Evolutionary conservation across 2,113 vertebrate genomes (phyloP).

Genomic region (Platycercus adscitus): DNA sequence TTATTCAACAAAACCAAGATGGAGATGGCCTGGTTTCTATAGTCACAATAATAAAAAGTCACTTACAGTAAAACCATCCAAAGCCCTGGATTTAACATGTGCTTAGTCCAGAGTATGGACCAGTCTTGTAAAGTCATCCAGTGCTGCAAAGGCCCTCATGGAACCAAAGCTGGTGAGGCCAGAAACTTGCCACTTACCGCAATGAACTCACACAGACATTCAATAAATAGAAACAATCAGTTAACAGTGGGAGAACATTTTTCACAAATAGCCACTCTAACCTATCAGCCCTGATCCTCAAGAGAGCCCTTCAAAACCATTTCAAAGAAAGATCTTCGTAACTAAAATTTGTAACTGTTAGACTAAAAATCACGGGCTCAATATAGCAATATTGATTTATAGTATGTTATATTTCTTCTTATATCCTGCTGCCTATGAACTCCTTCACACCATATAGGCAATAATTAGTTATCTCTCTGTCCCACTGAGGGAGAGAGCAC

Average conservation of each 20-base stretch:
- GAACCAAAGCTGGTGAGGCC: not conserved
- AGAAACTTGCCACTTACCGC: not conserved
- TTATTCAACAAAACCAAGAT: not conserved
- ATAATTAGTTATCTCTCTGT: not conserved
- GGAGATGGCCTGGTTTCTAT: not conserved
- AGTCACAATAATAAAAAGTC: not conserved
- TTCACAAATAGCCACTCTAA: constrained; percentile 1
- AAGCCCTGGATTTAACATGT: not conserved
- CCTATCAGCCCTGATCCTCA: constrained; percentile 8
- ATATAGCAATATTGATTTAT: not conserved
- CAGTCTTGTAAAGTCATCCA: not conserved
- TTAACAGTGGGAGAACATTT: not conserved
- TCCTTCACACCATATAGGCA: not conserved
- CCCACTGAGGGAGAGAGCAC: not conserved
- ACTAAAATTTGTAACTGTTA: constrained; percentile 6
- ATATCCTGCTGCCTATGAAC: not conserved
- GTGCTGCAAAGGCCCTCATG: not conserved
- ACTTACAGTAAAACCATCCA: not conserved
- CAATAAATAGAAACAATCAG: not conserved
- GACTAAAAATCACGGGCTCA: not conserved
- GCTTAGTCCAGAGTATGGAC: not conserved
- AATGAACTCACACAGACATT: not conserved
- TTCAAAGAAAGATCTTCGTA: not conserved
- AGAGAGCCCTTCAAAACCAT: not conserved
- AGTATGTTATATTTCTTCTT: not conserved